Conservation (phyloP, 2,888 invertebrate species). For the Crematogaster levior region DNA sequence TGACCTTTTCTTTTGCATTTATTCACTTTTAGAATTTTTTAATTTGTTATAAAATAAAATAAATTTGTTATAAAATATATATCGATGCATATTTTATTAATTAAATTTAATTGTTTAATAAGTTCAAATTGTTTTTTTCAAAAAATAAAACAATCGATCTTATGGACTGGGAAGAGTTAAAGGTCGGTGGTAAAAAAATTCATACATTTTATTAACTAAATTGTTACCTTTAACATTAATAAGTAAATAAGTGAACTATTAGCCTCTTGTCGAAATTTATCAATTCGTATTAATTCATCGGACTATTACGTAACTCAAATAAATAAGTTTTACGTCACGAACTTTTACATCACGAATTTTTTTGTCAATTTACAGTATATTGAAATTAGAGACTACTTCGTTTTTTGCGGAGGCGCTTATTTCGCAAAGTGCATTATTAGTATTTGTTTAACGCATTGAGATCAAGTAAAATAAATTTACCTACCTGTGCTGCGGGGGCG, state of each 20-base stretch:
- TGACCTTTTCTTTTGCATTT: not conserved
- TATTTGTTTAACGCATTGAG: not conserved
- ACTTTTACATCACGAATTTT: too few species aligned
- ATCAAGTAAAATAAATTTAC: conserved; percentile 34
- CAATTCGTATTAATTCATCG: not conserved
- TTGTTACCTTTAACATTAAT: not conserved
- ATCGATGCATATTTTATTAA: not conserved
- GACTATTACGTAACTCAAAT: not conserved
- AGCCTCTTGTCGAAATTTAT: not conserved
- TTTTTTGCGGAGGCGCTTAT: not conserved
- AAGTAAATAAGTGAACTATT: not conserved
- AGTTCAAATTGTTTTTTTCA: not conserved
- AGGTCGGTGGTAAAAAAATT: not conserved
- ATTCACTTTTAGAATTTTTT: not conserved
- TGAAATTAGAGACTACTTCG: too few species aligned
- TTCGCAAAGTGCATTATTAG: not conserved
- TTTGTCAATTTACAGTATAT: not conserved
- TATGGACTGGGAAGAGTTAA: conserved; percentile 2
- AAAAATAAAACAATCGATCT: not conserved
- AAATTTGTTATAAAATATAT: not conserved
- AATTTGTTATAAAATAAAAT: too few species aligned
- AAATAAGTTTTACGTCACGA: not conserved
- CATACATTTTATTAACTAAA: conserved; percentile 2
- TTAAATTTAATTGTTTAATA: not conserved
- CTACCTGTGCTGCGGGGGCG: conserved; percentile 87